These are phyloP conservation scores for Paragorgia papillata DNA, from an alignment of 92 coral and sea anemone species.

Conservation along the genomic window DNA sequence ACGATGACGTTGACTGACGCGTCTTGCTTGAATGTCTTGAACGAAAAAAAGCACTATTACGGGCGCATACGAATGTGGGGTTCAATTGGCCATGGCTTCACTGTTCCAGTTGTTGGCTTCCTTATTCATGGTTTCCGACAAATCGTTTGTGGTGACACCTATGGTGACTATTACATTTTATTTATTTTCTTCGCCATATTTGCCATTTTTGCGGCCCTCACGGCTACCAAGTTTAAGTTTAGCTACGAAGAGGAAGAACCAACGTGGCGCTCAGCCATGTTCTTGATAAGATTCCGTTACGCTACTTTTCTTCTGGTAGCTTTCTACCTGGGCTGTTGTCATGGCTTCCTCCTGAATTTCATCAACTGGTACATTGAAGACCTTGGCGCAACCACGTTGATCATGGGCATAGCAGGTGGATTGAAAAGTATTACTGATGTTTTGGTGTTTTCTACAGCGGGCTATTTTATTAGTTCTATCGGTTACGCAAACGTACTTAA, in stretches of 20 bases:
- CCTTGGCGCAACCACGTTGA: conserved; percentile 58
- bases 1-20: conserved; percentile 72
- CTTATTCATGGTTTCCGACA: conserved; percentile 57
- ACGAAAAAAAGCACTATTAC: conserved; percentile 58
- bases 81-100: conserved; percentile 58
- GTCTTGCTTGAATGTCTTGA: conserved; percentile 62
- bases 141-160: conserved; percentile 51
- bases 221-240: conserved; percentile 60
- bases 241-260: conserved; percentile 52
- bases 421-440: conserved; percentile 51
- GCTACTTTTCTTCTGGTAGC: conserved; percentile 61
- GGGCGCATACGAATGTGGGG: conserved; percentile 71
- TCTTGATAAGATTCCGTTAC: conserved; percentile 49
- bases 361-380: conserved; percentile 78
- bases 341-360: conserved; percentile 61
- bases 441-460: conserved; percentile 59
- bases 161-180: conserved; percentile 63
- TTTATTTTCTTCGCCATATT: conserved; percentile 51
- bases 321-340: conserved; percentile 65
- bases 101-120: conserved; percentile 48
- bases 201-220: conserved; percentile 58
- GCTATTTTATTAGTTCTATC: conserved; percentile 47
- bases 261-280: conserved; percentile 34
- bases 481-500: conserved; percentile 48
- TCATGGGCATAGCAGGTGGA: conserved; percentile 66